Evolutionary conservation across 2,888 invertebrate species (phyloP).

Genomic region (Subacronicta megacephala): DNA sequence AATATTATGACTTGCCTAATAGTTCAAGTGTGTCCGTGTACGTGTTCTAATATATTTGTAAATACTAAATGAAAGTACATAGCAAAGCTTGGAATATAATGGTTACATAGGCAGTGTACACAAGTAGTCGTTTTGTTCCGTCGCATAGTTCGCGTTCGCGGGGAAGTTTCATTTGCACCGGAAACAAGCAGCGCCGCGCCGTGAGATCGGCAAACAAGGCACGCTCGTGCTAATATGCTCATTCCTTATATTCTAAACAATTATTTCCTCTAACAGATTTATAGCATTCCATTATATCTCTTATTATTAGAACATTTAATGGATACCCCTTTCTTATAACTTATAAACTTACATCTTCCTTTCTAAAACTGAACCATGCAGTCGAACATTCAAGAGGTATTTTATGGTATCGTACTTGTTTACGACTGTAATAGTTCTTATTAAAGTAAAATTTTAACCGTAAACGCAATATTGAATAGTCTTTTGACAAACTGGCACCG

Average conservation of each 20-base stretch:
- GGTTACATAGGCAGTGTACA: conserved; percentile 13
- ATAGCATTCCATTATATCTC: conserved; percentile 41
- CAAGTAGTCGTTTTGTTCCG: conserved; percentile 56
- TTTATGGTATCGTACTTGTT: conserved; percentile 33
- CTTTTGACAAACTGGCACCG: conserved; percentile 79
- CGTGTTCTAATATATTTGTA: too few species aligned
- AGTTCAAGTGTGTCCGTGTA: too few species aligned
- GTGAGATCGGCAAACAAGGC: conserved; percentile 83
- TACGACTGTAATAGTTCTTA: conserved; percentile 40
- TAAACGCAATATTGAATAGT: conserved; percentile 68
- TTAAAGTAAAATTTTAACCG: conserved; percentile 55
- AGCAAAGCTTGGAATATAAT: background rate
- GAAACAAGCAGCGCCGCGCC: conserved; percentile 67
- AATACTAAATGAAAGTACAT: too few species aligned
- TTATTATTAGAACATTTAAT: conserved; percentile 37
- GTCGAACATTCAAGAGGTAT: conserved; percentile 22
- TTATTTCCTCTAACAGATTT: conserved; percentile 61
- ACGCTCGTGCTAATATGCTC: conserved; percentile 69
- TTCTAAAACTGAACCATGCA: conserved; percentile 17
- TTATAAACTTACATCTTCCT: conserved; percentile 23
- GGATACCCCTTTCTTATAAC: conserved; percentile 10
- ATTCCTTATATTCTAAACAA: conserved; percentile 70
- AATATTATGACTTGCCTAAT: too few species aligned
- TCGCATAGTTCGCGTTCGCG: conserved; percentile 56
- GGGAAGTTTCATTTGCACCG: conserved; percentile 68